A percentile compares a stretch with the other conserved stretches of the same genome.
Conservation (phyloP, 2,797 vertebrate genomes). For the Cossypha dichroa region DNA sequence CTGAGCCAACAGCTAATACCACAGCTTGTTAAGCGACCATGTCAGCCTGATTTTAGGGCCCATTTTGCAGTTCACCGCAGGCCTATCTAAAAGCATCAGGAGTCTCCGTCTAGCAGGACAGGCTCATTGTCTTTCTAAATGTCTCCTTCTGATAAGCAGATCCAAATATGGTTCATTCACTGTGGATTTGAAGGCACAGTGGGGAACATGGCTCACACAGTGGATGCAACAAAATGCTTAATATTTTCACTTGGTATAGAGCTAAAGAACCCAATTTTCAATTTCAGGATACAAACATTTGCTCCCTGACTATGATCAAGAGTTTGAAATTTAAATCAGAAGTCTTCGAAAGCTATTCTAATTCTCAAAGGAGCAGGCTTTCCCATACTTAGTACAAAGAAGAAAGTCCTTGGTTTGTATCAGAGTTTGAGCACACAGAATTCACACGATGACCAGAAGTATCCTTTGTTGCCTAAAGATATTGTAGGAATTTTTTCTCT, state of each 20-base stretch:
- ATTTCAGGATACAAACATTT: conserved; percentile 76
- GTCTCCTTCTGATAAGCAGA: conserved; percentile 82
- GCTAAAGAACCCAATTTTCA: conserved; percentile 78
- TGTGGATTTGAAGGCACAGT: conserved; percentile 81
- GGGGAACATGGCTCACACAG: conserved; percentile 77
- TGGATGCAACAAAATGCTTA: conserved; percentile 80
- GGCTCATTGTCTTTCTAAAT: conserved; percentile 83
- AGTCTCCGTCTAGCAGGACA: conserved; percentile 76
- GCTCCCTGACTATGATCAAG: conserved; percentile 74
- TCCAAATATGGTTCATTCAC: conserved; percentile 81
- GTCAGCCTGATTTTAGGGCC: conserved; percentile 83
- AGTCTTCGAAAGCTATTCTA: conserved; percentile 75
- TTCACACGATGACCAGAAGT: conserved; percentile 69
- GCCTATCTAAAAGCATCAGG: conserved; percentile 81
- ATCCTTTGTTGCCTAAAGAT: conserved; percentile 57
- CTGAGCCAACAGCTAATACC: conserved; percentile 75
- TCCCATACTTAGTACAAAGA: conserved; percentile 74
- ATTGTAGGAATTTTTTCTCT: not conserved
- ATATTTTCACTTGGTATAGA: conserved; percentile 78
- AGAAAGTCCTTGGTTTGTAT: conserved; percentile 71
- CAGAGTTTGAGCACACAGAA: conserved; percentile 53
- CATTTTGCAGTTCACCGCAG: conserved; percentile 79
- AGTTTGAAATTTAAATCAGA: conserved; percentile 84
- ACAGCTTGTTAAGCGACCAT: conserved; percentile 82
- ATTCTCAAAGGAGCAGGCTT: conserved; percentile 74